Evolutionary conservation across 2,888 invertebrate genomes (phyloP).

Genomic region (Coelinius sp.): DNA sequence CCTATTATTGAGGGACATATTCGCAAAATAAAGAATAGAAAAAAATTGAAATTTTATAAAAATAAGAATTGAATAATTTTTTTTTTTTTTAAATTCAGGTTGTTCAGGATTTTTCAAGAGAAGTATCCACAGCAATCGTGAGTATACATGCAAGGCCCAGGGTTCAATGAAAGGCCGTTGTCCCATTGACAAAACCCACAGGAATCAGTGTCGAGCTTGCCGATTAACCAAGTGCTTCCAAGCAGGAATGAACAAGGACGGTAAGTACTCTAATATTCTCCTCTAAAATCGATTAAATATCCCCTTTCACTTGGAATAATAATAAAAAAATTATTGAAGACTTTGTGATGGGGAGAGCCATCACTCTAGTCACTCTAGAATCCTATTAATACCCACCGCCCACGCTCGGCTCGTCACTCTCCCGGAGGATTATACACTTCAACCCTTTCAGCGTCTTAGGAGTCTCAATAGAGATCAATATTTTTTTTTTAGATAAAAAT

Average conservation of each 20-base stretch:
- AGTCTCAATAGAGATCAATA: conserved; percentile 38
- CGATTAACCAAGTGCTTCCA: conserved; percentile 95
- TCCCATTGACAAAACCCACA: conserved; percentile 96
- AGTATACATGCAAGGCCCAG: conserved; percentile 97
- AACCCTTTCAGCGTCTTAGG: conserved; percentile 50
- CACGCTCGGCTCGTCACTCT: conserved; percentile 51
- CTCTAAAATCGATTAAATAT: neutral
- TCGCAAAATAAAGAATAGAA: neutral
- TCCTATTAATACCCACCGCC: conserved; percentile 55
- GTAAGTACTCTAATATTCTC: conserved; percentile 76
- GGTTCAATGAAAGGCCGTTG: conserved; percentile 94
- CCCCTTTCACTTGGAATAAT: neutral
- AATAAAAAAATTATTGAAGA: conserved; percentile 15
- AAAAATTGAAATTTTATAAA: neutral
- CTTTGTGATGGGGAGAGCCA: conserved; percentile 16
- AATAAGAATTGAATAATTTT: neutral
- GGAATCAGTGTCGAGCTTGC: conserved; percentile 97
- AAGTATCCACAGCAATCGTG: conserved; percentile 95
- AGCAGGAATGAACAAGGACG: conserved; percentile 98
- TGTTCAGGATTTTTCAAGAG: conserved; percentile 97
- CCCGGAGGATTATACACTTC: conserved; percentile 50
- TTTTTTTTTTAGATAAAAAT: conserved; percentile 9
- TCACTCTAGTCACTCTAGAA: conserved; percentile 43
- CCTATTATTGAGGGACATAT: too few relatives aligned
- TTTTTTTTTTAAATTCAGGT: conserved; percentile 72